These are phyloP conservation scores for Agraylea sexmaculata DNA, from an alignment of 1,140 invertebrate species.

Conservation along the genomic window DNA sequence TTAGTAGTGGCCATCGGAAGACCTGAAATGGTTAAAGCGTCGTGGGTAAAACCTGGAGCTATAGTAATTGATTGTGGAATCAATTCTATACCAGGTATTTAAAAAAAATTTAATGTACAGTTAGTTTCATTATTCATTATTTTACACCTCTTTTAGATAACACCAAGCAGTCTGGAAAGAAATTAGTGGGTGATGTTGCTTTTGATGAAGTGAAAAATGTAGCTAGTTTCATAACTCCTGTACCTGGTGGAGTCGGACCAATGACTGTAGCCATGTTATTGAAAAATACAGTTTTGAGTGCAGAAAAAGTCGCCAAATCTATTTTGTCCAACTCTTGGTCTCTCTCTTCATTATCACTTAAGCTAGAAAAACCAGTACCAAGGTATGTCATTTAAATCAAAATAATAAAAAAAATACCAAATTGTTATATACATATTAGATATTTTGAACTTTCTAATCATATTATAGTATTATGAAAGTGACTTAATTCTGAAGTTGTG, in stretches of 20 bases:
- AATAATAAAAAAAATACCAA: neutral
- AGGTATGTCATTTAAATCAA: constrained; percentile 37
- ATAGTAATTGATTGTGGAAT: constrained; percentile 99
- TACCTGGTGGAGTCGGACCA: constrained; percentile 95
- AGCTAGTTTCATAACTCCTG: constrained; percentile 88
- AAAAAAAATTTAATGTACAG: neutral
- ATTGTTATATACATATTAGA: neutral
- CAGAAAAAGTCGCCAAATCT: constrained; percentile 48
- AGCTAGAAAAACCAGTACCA: constrained; percentile 53
- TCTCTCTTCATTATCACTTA: constrained; percentile 47
- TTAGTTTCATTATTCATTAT: neutral
- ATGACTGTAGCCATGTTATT: constrained; percentile 99
- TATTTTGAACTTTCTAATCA: neutral
- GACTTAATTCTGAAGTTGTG: too few relatives aligned
- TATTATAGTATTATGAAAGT: neutral
- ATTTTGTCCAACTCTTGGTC: constrained; percentile 50
- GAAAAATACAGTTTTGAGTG: constrained; percentile 85
- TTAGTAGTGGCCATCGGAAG: constrained; percentile 91
- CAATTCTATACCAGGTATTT: constrained; percentile 78
- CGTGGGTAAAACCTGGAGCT: constrained; percentile 96
- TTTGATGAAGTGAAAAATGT: constrained; percentile 67
- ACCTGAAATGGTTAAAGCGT: constrained; percentile 82
- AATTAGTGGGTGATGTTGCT: constrained; percentile 91
- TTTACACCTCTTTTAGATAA: constrained; percentile 50
- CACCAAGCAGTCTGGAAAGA: constrained; percentile 69